Percentiles rank a stretch among this genome's conserved stretches.
Evolutionary conservation across 2,888 invertebrate species (phyloP).

Genomic region (Drosophila putrida): DNA sequence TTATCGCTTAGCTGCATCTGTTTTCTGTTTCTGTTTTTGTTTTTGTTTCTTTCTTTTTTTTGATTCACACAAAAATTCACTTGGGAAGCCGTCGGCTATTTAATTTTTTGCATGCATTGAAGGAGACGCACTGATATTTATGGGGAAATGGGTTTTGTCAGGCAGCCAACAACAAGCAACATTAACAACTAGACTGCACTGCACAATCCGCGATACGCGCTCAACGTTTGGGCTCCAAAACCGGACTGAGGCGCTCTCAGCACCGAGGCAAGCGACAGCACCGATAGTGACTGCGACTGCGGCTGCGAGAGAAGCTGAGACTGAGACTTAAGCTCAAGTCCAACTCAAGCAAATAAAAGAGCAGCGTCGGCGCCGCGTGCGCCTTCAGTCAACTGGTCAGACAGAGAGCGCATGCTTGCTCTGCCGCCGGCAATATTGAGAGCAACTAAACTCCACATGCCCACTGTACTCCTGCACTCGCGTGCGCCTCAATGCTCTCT

Average conservation of each 20-base stretch:
- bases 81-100: constrained; percentile 66
- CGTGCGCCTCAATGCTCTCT: constrained; percentile 16
- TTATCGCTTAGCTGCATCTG: constrained; percentile 46
- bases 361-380: constrained; percentile 53
- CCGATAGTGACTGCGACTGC: constrained; percentile 56
- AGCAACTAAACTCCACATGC: constrained; percentile 30
- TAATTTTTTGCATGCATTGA: constrained; percentile 46
- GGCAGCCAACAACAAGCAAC: constrained; percentile 29
- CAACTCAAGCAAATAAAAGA: constrained; percentile 44
- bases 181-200: constrained; percentile 37
- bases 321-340: constrained; percentile 41
- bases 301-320: constrained; percentile 56
- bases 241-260: constrained; percentile 75
- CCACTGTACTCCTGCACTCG: constrained; percentile 11
- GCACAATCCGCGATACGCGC: constrained; percentile 69
- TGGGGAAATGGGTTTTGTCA: constrained; percentile 49
- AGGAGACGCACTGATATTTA: constrained; percentile 54
- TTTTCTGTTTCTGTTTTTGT: constrained; percentile 29
- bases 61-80: constrained; percentile 53
- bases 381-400: constrained; percentile 56
- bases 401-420: constrained; percentile 79
- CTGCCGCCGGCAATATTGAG: constrained; percentile 61
- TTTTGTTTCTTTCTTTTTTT: constrained; percentile 17
- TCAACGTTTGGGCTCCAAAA: constrained; percentile 80
- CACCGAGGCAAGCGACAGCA: constrained; percentile 31